Evolutionary conservation across 2,113 vertebrate genomes (phyloP).

Genomic region (Oryctolagus cuniculus): mOryCun1.1 NC_091439.1:56841001-56841500

Average conservation of each 20-base stretch:
- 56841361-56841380: neutral
- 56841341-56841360: neutral
- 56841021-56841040: too few relatives aligned
- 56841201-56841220: neutral
- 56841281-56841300: neutral
- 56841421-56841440: neutral
- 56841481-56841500: neutral
- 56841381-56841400: neutral
- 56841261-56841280: neutral
- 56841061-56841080: too few relatives aligned
- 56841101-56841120: too few relatives aligned
- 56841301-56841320: neutral
- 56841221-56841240: neutral
- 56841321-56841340: neutral
- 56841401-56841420: neutral
- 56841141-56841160: too few relatives aligned
- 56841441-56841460: constrained; percentile 11
- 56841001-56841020: too few relatives aligned
- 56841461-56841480: neutral
- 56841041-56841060: too few relatives aligned
- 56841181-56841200: neutral
- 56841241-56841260: neutral
- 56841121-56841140: too few relatives aligned
- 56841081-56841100: too few relatives aligned
- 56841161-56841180: too few relatives aligned